Conservation (phyloP, 2,888 invertebrate species). For the Zygaena filipendulae region DNA sequence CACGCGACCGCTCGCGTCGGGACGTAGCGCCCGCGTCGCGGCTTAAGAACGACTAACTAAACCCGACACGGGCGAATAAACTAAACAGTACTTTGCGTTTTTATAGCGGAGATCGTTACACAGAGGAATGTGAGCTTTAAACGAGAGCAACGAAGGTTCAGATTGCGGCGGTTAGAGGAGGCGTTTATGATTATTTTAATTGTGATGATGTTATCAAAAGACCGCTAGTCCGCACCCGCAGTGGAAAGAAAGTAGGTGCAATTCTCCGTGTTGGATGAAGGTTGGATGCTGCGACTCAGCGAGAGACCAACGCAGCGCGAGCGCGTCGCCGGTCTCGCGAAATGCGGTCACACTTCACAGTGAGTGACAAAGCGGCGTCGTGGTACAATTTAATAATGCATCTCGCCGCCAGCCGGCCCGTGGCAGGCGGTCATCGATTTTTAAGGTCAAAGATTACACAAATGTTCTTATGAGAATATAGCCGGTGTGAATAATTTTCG, state of each 20-base stretch:
- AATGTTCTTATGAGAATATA: too few species aligned
- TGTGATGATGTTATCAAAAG: too few species aligned
- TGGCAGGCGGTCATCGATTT: constrained; percentile 16
- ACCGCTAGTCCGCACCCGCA: constrained; percentile 49
- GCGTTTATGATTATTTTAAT: constrained; percentile 28
- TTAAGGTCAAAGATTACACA: too few species aligned
- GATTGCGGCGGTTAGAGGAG: constrained; percentile 10
- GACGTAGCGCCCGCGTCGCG: constrained; percentile 28
- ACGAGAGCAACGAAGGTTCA: too few species aligned
- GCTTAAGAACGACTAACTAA: constrained; percentile 38
- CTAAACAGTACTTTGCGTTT: constrained; percentile 51
- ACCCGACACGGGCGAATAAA: constrained; percentile 26
- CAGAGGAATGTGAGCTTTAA: too few species aligned
- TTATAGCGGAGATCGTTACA: too few species aligned
- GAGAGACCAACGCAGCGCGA: not conserved
- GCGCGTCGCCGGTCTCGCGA: constrained; percentile 20
- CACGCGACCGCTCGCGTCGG: too few species aligned
- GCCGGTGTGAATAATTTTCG: too few species aligned
- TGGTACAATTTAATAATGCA: constrained; percentile 31
- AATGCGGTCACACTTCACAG: constrained; percentile 42
- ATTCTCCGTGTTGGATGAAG: constrained; percentile 42
- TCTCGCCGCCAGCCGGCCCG: constrained; percentile 11
- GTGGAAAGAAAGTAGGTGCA: constrained; percentile 61
- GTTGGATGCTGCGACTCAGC: constrained; percentile 31
- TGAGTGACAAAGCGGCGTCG: constrained; percentile 7